A percentile compares a stretch with the other conserved stretches of the same genome.
These are phyloP conservation scores for Chironomus riparius DNA, from an alignment of 2,888 invertebrate species.

Conservation along the genomic window DNA sequence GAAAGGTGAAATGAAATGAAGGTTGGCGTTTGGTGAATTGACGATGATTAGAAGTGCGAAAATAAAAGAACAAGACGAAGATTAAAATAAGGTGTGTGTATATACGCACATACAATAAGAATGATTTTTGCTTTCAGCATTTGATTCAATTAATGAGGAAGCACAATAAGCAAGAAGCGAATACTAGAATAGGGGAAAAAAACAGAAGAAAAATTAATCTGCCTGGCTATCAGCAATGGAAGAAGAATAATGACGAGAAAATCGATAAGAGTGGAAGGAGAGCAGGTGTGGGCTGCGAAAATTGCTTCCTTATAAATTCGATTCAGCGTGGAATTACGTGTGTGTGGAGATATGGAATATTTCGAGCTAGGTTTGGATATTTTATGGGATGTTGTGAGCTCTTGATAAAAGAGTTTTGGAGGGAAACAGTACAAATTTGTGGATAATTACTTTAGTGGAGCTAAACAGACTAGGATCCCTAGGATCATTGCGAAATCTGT, in stretches of 20 bases:
- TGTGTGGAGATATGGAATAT: too few species aligned
- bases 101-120: neutral
- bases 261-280: neutral
- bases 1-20: neutral
- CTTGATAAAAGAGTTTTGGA: too few species aligned
- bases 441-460: too few species aligned
- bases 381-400: too few species aligned
- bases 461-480: too few species aligned
- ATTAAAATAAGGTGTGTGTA: neutral
- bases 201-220: slow-evolving; percentile 17
- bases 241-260: neutral
- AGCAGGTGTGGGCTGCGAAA: neutral
- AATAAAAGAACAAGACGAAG: neutral
- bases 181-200: neutral
- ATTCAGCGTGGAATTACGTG: too few species aligned
- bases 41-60: slow-evolving; percentile 17
- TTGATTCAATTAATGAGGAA: slow-evolving; percentile 16
- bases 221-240: neutral
- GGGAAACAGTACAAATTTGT: too few species aligned
- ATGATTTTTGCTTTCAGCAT: slow-evolving; percentile 9
- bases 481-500: too few species aligned
- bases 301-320: neutral
- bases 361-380: too few species aligned
- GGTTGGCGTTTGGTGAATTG: slow-evolving; percentile 11
- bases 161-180: neutral